A percentile compares a stretch with the other conserved stretches of the same genome.
Evolutionary conservation across 2,797 vertebrate species (phyloP).

Genomic region (Halcyon badia): DNA sequence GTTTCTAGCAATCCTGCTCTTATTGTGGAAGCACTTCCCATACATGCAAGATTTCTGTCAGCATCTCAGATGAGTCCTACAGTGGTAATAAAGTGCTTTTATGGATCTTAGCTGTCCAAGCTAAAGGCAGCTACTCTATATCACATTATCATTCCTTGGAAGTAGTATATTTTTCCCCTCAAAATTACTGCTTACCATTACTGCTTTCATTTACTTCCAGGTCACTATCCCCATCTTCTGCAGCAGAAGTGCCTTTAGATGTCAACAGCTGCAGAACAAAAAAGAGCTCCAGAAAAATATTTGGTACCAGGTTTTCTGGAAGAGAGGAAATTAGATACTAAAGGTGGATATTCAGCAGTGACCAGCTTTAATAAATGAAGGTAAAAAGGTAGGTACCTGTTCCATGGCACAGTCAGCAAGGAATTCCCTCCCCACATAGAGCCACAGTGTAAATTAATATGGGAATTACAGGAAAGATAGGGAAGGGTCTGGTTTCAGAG

Average conservation of each 20-base stretch:
- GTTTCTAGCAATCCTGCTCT: background rate
- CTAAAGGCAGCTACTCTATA: background rate
- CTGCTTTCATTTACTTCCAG: constrained; percentile 52
- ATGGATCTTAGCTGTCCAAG: background rate
- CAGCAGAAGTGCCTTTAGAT: constrained; percentile 81
- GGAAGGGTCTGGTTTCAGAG: background rate
- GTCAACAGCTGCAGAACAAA: constrained; percentile 96
- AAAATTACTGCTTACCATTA: constrained; percentile 62
- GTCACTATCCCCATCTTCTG: constrained; percentile 75
- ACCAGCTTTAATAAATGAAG: background rate
- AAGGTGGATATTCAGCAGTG: background rate
- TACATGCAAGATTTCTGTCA: background rate
- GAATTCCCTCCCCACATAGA: background rate
- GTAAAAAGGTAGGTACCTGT: background rate
- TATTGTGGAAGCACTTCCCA: background rate
- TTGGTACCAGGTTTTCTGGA: constrained; percentile 95
- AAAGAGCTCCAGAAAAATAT: constrained; percentile 96
- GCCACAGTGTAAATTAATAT: background rate
- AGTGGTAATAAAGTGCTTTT: background rate
- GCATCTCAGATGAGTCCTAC: background rate
- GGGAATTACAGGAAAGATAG: background rate
- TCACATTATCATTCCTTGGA: background rate
- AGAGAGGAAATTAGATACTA: constrained; percentile 20
- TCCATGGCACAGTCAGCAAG: background rate
- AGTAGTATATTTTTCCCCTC: background rate